Base-by-base conservation (phyloP, 2,113 vertebrate genomes). In the Boleophthalmus pectinirostris region DNA sequence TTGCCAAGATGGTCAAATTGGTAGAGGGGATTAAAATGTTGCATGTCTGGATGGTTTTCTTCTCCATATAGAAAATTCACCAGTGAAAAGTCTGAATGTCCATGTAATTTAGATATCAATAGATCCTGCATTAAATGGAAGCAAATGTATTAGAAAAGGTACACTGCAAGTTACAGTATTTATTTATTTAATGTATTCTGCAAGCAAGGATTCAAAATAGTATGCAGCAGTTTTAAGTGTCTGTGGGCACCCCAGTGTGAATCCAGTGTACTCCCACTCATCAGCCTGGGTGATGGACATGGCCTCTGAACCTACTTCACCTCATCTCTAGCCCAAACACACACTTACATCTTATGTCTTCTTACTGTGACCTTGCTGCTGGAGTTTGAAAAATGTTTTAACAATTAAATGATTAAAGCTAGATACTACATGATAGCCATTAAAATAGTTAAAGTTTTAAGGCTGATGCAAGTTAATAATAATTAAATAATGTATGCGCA, bases 11-110 rank as follows among this genome's bases (percentile, higher is more conserved):
- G 89, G 66, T 90, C 89, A 83, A 96, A 94, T 72, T 94, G 91
- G 9, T 88, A 75, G 69, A 98, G 90, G 66, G 97, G 96, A 85
- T 96, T 95, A 90, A 98, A 98, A 70, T 43, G 29, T 69, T 29
- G 66, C 45, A 83, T 69, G 74, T 43, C 82, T 71, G 16, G 82
- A 57, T 15, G 85, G 80, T 45, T 85, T 83, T 80, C 14, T 25
- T 81, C 47, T 82, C 57, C 29, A 80, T 87, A 83, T 2, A 77
- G 87, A 70, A 91, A 89, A 76, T 91, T 85, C 66, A 92, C 89
- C 78, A 79, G 82, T 60, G 67, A 82, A 0, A 84, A 85, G 80
- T 85, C 78, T 73, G 75, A 75, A 56, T 87, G 78, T 68, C 80
- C 85, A 54, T 79, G 89, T 43, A 98, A 89, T 76, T 92, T 93